A percentile compares a stretch with the other conserved stretches of the same genome.
Evolutionary conservation across 1,140 invertebrate genomes (phyloP).

Genomic region (Cotesia glomerata): DNA sequence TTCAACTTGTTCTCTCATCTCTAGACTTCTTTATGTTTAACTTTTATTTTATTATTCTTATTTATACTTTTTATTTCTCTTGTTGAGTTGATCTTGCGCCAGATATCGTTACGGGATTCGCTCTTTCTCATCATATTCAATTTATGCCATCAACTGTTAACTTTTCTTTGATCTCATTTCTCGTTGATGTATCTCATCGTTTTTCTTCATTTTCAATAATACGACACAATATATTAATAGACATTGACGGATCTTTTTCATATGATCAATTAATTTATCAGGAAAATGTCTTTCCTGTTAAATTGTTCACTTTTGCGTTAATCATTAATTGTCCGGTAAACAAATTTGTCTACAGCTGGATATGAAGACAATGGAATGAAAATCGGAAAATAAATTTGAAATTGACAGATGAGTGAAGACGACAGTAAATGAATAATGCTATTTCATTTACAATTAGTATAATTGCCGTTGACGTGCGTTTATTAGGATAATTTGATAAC

Average conservation of each 20-base stretch:
- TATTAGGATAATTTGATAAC: conserved; percentile 16
- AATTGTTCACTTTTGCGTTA: no score
- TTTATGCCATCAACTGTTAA: conserved; percentile 15
- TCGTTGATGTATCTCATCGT: neutral
- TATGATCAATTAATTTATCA: no score
- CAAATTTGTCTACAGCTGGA: no score
- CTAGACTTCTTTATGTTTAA: neutral
- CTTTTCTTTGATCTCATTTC: conserved; percentile 13
- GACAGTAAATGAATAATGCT: neutral
- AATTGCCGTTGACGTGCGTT: conserved; percentile 20
- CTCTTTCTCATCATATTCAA: conserved; percentile 23
- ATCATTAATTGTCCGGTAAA: no score
- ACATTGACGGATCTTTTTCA: no score
- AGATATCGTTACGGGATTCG: conserved; percentile 38
- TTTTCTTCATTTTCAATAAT: neutral
- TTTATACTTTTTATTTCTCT: neutral
- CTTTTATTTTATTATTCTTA: no score
- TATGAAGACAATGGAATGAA: neutral
- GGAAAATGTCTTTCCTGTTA: no score
- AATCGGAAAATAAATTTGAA: neutral
- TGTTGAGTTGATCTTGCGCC: conserved; percentile 22
- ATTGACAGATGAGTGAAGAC: conserved; percentile 1
- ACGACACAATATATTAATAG: no score
- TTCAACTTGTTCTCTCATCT: conserved; percentile 4
- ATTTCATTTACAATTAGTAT: neutral